Conservation (phyloP, 2,888 invertebrate species). For the Pasiphila rectangulata region DNA sequence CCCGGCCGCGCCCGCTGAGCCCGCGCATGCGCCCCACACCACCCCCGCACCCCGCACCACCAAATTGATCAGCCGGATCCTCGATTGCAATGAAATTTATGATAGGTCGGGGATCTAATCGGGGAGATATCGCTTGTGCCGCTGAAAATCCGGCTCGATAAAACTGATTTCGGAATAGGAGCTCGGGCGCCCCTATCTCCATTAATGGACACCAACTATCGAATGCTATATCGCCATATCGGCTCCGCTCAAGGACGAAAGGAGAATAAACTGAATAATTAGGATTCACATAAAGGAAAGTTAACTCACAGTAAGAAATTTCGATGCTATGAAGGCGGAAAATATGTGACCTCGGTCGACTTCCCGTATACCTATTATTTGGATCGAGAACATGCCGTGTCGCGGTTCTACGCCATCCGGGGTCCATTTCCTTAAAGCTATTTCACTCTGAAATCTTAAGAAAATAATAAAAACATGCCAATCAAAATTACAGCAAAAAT, state of each 20-base stretch:
- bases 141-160: slow-evolving; percentile 48
- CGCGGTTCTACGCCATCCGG: no score
- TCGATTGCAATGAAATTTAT: slow-evolving; percentile 77
- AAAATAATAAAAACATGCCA: slow-evolving; percentile 1
- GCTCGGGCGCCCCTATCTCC: slow-evolving; percentile 8
- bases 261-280: slow-evolving; percentile 8
- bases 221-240: not conserved
- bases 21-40: slow-evolving; percentile 34
- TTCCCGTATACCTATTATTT: no score
- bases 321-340: not conserved
- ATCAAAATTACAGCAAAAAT: slow-evolving; percentile 3
- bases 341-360: not conserved
- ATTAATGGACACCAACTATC: slow-evolving; percentile 6
- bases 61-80: slow-evolving; percentile 76
- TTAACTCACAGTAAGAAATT: not conserved
- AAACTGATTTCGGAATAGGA: slow-evolving; percentile 43
- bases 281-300: slow-evolving; percentile 3
- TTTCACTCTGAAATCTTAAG: not conserved
- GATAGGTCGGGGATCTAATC: slow-evolving; percentile 75
- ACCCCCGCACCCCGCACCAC: slow-evolving; percentile 35
- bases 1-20: slow-evolving; percentile 56
- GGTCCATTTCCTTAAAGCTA: no score
- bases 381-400: no score
- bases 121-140: slow-evolving; percentile 56
- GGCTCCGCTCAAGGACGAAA: slow-evolving; percentile 13